Base-by-base conservation (phyloP, 1,140 invertebrate species). In the Drosophila nikananu region DNA sequence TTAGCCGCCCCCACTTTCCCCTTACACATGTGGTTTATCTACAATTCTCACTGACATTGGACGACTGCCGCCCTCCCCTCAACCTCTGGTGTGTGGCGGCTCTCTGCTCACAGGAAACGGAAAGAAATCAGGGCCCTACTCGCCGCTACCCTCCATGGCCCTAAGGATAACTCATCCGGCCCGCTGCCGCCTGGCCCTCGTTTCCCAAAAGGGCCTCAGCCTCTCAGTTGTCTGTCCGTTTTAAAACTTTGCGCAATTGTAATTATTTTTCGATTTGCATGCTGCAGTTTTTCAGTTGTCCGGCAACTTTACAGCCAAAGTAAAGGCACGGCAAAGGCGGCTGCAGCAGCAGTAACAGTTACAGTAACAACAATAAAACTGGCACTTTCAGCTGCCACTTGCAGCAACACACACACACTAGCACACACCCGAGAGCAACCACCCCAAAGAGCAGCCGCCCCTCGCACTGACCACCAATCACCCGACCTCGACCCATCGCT, bases 231-330 rank as follows among this genome's bases (percentile, higher is more conserved):
- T 80, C 77, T 65, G 77, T 57, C 80, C 68, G 77, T 80, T 80
- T 74, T 59, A 80, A 80, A 80, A 80, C 78, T 80, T 80, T 80
- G 70, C 77, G 70, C 78, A 80, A 80, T 80, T 80, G 78, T 80
- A 80, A 80, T 80, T 80, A 80, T 80, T 80, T 80, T 80, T 80
- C 78, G 78, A 80, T 80, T 80, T 80, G 78, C 78, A 80, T 80
- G 78, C 78, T 63, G 78, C 78, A 80, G 70, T 80, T 80, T 78
- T 80, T 80, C 77, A 80, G 76, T 79, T 80, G 78, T 80, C 77
- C 62, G 48, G 46, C 57, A 80, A 80, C 77, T 80, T 80, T 80
- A 57, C 60, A 65, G 44, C 61, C 54, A 57, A 57, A 57, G 35
- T 57, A 57, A 57, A 62, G 19, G 46, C 49, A 55, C 2, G 30